phyloP scores from a whole-genome alignment of 2,113 vertebrate species.

The Hymenochirus boettgeri region DNA sequence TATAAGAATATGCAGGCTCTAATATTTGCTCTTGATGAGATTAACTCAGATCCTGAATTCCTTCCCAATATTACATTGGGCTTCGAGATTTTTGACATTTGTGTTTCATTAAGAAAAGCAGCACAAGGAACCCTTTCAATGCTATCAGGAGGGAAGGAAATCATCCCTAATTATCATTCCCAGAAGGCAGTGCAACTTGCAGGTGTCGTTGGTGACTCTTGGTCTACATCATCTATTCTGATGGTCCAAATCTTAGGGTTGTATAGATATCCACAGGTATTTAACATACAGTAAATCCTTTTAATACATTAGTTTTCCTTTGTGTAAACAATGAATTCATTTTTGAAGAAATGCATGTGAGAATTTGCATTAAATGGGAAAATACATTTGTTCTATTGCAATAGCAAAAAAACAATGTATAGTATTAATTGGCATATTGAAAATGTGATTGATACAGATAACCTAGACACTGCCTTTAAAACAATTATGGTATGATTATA shows the following conservation, averaged over 20 bases:
- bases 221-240: not conserved
- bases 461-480: no score
- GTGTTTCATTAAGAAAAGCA: not conserved
- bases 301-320: no score
- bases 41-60: conserved; percentile 5
- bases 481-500: no score
- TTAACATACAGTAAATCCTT: no score
- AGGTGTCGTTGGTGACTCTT: not conserved
- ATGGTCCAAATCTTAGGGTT: conserved; percentile 5
- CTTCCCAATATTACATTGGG: conserved; percentile 24
- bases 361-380: no score
- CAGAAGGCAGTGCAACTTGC: not conserved
- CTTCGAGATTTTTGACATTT: conserved; percentile 17
- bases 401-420: no score
- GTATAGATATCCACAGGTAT: conserved; percentile 8
- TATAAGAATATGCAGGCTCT: conserved; percentile 14
- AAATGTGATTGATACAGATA: no score
- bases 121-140: not conserved
- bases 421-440: no score
- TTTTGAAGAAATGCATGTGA: no score
- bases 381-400: no score
- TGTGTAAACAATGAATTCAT: no score
- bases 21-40: conserved; percentile 33
- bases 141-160: not conserved
- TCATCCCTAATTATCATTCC: not conserved